These are phyloP conservation scores for Spizaetus ornatus DNA, from an alignment of 2,113 vertebrate species.

Conservation along the genomic window DNA sequence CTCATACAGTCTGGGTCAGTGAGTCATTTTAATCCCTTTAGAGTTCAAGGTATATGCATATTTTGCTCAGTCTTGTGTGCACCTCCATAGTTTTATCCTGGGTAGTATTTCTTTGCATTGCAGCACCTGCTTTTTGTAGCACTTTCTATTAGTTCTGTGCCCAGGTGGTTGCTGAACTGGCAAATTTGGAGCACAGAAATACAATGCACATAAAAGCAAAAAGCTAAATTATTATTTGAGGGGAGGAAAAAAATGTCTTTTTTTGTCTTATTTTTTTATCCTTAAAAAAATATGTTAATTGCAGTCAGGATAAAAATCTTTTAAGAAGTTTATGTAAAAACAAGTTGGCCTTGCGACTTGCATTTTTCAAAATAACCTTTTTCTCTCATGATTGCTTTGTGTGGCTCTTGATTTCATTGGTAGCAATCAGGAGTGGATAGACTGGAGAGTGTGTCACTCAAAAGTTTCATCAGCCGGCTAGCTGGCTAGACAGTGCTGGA, in stretches of 20 bases:
- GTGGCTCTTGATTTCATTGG: not conserved
- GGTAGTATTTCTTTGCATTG: not conserved
- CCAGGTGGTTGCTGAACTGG: not conserved
- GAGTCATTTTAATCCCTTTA: not conserved
- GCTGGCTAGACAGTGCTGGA: not conserved
- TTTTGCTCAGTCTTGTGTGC: not conserved
- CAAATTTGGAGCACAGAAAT: not conserved
- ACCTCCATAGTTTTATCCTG: not conserved
- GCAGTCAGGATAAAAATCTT: not conserved
- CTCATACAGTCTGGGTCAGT: not conserved
- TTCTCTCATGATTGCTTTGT: not conserved
- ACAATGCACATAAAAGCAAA: not conserved
- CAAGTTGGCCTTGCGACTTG: not conserved
- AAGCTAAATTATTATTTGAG: not conserved
- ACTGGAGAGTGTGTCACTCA: not conserved
- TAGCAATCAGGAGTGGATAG: not conserved
- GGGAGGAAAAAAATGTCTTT: not conserved
- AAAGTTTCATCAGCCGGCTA: not conserved
- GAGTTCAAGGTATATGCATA: not conserved
- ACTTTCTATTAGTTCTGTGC: not conserved
- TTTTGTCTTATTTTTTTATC: not conserved
- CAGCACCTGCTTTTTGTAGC: not conserved
- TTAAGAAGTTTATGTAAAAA: not conserved
- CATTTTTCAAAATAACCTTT: not conserved
- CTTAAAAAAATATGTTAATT: not conserved